Conservation (phyloP, 2,113 vertebrate species). For the Sphaerodactylus townsendi region DNA sequence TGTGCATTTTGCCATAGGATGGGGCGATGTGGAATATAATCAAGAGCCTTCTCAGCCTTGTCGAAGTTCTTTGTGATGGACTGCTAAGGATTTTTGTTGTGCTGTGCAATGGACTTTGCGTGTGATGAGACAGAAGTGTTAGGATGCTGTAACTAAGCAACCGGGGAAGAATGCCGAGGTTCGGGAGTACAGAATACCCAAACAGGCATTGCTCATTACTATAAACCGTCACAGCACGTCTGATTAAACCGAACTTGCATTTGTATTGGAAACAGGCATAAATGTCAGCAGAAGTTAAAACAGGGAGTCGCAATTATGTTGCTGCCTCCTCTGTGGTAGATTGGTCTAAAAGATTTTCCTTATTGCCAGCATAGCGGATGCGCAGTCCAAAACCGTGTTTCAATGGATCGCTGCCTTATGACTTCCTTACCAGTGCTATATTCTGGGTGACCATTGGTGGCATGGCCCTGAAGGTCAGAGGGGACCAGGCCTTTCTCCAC, state of each 20-base stretch:
- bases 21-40: slow-evolving; percentile 1
- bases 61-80: slow-evolving; percentile 53
- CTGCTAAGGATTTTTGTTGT: slow-evolving; percentile 66
- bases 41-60: slow-evolving; percentile 27
- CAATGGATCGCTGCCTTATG: too few species aligned
- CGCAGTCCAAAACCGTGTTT: neutral
- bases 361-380: neutral
- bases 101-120: slow-evolving; percentile 49
- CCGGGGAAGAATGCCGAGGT: slow-evolving; percentile 44
- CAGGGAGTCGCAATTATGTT: neutral
- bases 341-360: neutral
- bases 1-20: slow-evolving; percentile 38
- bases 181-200: neutral
- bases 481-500: too few species aligned
- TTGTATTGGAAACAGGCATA: slow-evolving; percentile 14
- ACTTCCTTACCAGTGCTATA: neutral
- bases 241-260: slow-evolving; percentile 40
- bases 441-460: neutral
- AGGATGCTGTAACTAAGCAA: slow-evolving; percentile 74
- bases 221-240: slow-evolving; percentile 25
- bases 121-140: slow-evolving; percentile 60
- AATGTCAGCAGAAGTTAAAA: slow-evolving; percentile 22
- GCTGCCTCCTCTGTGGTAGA: neutral
- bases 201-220: slow-evolving; percentile 37
- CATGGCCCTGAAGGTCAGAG: neutral